Evolutionary conservation across 1,140 invertebrate genomes (phyloP), one percentile per base, ranked within the genome.

Genomic region (Subanguina moxae): DNA sequence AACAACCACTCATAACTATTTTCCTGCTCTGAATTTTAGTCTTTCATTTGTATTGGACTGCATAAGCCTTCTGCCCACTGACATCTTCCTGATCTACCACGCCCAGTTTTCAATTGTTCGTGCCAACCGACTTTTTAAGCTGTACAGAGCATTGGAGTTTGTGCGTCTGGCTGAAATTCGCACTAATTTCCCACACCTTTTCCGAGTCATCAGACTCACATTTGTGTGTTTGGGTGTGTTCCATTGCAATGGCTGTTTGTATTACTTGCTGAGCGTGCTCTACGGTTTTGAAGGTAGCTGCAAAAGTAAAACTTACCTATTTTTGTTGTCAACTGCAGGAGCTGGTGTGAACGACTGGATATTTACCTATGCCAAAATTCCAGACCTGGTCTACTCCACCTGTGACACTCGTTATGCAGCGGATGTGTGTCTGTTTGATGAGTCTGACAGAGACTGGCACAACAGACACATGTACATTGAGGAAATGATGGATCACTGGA

Each of bases 161-260:
- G 92, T 93, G 80, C 90, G 93, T 80, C 87, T 90, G 70, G 94
- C 91, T 11, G 92, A 94, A 84, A 93, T 91, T 0, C 87, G 90
- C 67, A 94, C 92, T 8, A 91, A 90, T 67, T 94, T 90, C 84
- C 93, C 93, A 3, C 93, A 94, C 67, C 67, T 83, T 25, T 83
- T 84, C 63, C 77, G 84, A 7, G 28, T 78, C 15, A 30, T 81
- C 15, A 84, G 84, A 46, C 78, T 87, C 15, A 78, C 94, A 8
- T 86, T 93, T 79, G 90, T 90, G 69, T 93, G 94, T 67, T 86
- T 94, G 38, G 88, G 94, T 56, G 87, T 95, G 42, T 94, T 95
- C 72, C 93, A 96, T 83, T 95, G 93, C 92, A 94, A 94, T 84
- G 92, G 90, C 9, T 95, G 93, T 82, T 85, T 93, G 69, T 96